These are phyloP conservation scores for Hypena proboscidalis DNA, from an alignment of 2,888 invertebrate species.

Conservation along the genomic window DNA sequence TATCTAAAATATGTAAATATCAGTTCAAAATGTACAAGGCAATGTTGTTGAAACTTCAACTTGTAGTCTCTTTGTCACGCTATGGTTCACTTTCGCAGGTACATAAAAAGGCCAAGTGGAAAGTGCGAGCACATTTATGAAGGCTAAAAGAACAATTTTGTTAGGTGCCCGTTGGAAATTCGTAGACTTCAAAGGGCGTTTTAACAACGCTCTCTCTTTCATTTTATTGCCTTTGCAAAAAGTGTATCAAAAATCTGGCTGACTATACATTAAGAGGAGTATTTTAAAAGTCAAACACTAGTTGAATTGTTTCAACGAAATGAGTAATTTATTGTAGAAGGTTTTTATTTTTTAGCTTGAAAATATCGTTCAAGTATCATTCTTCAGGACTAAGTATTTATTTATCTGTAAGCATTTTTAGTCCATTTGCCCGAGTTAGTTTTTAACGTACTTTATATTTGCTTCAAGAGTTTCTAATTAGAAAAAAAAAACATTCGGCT, in stretches of 20 bases:
- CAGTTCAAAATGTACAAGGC: slow-evolving; percentile 49
- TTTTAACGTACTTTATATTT: too few relatives aligned
- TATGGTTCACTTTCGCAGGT: slow-evolving; percentile 64
- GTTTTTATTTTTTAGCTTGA: too few relatives aligned
- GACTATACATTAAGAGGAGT: slow-evolving; percentile 34
- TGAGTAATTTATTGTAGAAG: too few relatives aligned
- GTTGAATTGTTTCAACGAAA: too few relatives aligned
- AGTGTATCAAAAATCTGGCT: slow-evolving; percentile 57
- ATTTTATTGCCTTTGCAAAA: slow-evolving; percentile 72
- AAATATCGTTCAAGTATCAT: too few relatives aligned
- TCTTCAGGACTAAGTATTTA: too few relatives aligned
- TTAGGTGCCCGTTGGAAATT: slow-evolving; percentile 79
- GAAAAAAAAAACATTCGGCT: too few relatives aligned
- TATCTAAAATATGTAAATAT: slow-evolving; percentile 27
- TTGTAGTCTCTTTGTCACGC: slow-evolving; percentile 66
- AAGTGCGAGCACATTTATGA: slow-evolving; percentile 75
- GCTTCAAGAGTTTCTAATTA: too few relatives aligned
- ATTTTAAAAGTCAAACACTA: slow-evolving; percentile 30
- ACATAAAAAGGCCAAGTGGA: slow-evolving; percentile 64
- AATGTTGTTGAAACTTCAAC: slow-evolving; percentile 55
- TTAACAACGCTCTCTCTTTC: slow-evolving; percentile 72
- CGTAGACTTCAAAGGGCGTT: slow-evolving; percentile 79
- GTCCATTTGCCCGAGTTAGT: too few relatives aligned
- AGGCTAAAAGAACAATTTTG: slow-evolving; percentile 81
- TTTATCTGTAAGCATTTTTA: too few relatives aligned